Percentiles rank a stretch among this genome's conserved stretches.
Evolutionary conservation across 2,888 invertebrate species (phyloP).

Genomic region (Oligia fasciuncula): DNA sequence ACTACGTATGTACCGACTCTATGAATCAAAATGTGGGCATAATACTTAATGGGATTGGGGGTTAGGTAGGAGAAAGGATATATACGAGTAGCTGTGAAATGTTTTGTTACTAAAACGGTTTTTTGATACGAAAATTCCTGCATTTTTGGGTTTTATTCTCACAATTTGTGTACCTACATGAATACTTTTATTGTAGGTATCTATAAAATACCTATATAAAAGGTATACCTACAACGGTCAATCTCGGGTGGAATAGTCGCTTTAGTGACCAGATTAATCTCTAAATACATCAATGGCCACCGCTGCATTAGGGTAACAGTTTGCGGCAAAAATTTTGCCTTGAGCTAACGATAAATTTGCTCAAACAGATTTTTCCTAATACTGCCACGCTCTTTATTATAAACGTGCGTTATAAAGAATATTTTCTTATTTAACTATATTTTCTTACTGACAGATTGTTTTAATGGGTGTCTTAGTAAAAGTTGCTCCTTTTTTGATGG

Average conservation of each 20-base stretch:
- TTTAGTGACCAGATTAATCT: not conserved
- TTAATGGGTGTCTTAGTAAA: too few relatives aligned
- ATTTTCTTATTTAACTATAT: not conserved
- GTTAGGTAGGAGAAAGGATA: not conserved
- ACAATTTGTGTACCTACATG: not conserved
- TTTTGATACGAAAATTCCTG: not conserved
- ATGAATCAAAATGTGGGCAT: slow-evolving; percentile 16
- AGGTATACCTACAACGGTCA: not conserved
- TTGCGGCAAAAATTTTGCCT: not conserved
- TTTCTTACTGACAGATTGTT: not conserved
- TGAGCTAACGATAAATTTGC: not conserved
- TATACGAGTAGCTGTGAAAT: not conserved
- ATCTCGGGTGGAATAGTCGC: not conserved
- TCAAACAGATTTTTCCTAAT: not conserved
- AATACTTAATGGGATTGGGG: not conserved
- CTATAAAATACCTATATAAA: not conserved
- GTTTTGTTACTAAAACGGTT: not conserved
- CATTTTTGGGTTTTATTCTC: not conserved
- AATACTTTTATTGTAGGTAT: not conserved
- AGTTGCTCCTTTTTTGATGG: not conserved
- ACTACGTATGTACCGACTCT: not conserved
- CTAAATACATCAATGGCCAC: not conserved
- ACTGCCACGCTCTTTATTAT: not conserved
- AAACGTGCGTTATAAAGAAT: not conserved
- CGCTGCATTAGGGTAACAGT: too few relatives aligned